Base-by-base conservation (phyloP, 2,888 invertebrate species). In the Oxycera nigricornis region DNA sequence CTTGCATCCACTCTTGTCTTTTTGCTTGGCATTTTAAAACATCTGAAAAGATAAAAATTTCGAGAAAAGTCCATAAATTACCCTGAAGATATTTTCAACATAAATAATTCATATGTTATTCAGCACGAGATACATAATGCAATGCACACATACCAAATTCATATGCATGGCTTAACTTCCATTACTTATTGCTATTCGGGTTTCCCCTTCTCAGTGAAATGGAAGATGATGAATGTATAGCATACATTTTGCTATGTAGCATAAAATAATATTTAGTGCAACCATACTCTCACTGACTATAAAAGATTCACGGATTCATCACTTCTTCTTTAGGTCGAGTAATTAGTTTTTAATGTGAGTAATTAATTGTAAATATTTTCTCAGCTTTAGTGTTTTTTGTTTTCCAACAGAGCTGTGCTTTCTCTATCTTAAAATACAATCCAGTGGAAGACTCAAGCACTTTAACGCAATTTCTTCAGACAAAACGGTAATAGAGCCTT, bases 271-370 rank as follows among this genome's bases (percentile, higher is more conserved):
- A 17, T 11, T 50, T 28, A 22, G 20, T 24, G 20, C 22, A 65
- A n/a, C 41, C 35, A 24, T 11, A n/a, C 20, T 39, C 24, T 41
- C 39, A 65, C 65, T 55, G 70, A 70, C 70, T 22, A 55, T 70
- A 52, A 70, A 52, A 52, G 70, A 30, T 50, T 70, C 55, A 55
- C 52, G 46, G 70, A 30, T 50, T 70, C 55, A 55, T 62, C 74
- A 41, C 55, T 57, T 50, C 46, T 67, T 73, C 61, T 55, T 55
- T 30, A 57, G 67, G 68, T 61, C 73, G 73, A 73, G 76, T 76
- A 76, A 76, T 76, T 76, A 76, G 74, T 76, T 76, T 76, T 76
- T 74, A 76, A 76, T 76, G 76, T n/a, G 73, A 73, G 76, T 76
- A 76, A 76, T 76, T 76, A 76, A 76, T 76, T 76, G 74, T 76